phyloP scores from a whole-genome alignment of 2,113 vertebrate species.

The Eudorcas thomsonii region DNA sequence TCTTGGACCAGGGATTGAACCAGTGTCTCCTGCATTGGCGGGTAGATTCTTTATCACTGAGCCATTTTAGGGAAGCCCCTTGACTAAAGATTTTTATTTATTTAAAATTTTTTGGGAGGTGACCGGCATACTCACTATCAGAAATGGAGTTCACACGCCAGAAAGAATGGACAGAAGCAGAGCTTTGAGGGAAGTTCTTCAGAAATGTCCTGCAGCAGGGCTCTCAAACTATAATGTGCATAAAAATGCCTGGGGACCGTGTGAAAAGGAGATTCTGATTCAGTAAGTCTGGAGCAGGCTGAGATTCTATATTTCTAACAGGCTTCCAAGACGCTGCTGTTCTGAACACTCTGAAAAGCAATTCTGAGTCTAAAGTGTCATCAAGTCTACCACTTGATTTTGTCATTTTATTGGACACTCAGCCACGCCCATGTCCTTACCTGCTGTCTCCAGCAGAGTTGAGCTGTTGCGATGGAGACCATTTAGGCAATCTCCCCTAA shows the following conservation, averaged over 20 bases:
- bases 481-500: background rate
- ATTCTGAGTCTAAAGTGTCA: background rate
- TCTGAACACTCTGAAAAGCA: background rate
- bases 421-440: background rate
- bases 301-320: background rate
- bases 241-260: background rate
- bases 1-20: background rate
- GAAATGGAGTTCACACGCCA: background rate
- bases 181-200: background rate
- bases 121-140: background rate
- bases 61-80: background rate
- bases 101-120: background rate
- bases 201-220: background rate
- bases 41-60: background rate
- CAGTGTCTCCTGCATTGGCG: background rate
- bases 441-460: background rate
- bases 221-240: background rate
- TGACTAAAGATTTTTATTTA: background rate
- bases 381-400: too few relatives aligned
- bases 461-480: background rate
- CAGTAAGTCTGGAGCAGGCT: background rate
- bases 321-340: background rate
- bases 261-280: background rate
- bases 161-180: background rate
- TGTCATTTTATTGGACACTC: background rate